Percentiles rank a stretch among this genome's conserved stretches.
These are phyloP conservation scores for Rhagoletis pomonella DNA, from an alignment of 1,140 invertebrate genomes.

Conservation along the genomic window DNA sequence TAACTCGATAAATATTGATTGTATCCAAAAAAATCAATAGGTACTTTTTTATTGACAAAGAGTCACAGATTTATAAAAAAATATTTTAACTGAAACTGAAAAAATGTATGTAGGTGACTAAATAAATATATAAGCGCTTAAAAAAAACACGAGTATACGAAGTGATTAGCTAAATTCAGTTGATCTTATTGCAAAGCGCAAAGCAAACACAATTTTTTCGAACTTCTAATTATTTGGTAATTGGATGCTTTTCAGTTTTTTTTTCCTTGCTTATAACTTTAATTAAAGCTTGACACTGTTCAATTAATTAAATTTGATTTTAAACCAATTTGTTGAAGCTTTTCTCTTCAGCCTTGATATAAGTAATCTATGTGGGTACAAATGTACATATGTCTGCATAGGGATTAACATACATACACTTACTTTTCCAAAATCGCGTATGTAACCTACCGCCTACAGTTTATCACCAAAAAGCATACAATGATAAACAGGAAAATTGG, in stretches of 20 bases:
- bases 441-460: not conserved
- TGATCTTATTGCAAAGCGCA: no score
- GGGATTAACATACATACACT: no score
- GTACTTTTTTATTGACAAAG: not conserved
- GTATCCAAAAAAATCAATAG: not conserved
- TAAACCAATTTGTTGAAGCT: not conserved
- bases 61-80: not conserved
- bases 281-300: not conserved
- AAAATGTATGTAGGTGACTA: no score
- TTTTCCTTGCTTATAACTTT: not conserved
- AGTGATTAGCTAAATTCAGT: no score
- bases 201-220: no score
- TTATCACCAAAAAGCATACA: not conserved
- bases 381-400: not conserved
- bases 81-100: not conserved
- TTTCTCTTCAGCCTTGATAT: not conserved
- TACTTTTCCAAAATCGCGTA: not conserved
- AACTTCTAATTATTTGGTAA: no score
- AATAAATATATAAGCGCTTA: no score
- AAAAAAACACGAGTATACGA: not conserved
- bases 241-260: no score
- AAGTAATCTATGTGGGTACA: not conserved
- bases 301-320: not conserved
- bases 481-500: not conserved
- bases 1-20: no score